Base-by-base conservation (phyloP, 2,113 vertebrate species). In the Chroicocephalus ridibundus region DNA sequence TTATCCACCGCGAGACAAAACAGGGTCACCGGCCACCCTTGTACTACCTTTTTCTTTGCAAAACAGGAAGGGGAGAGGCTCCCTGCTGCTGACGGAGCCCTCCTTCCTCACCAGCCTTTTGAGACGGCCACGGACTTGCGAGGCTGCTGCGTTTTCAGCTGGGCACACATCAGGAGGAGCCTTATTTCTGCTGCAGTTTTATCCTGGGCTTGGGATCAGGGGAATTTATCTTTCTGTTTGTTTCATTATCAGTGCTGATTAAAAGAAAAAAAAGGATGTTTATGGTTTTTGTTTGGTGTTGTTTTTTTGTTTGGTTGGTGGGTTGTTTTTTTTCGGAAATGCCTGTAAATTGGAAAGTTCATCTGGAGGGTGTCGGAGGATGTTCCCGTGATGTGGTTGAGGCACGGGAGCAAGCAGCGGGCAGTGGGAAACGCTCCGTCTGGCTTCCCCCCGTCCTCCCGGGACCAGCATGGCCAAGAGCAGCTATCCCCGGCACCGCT, bases 31-130 rank as follows among this genome's bases (percentile, higher is more conserved):
- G 2, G 90, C 90, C 93, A 93, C 65, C 42, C 47, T 13, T 26
- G n/a, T 58, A 25, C 55, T 42, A 68, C 74, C 19, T 86, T 94
- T 70, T 88, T 84, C 86, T 86, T 61, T 82, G 83, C 89, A 96
- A 96, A 97, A 96, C 95, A 96, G 94, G 94, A 96, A 97, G 83
- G 93, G 89, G 89, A 94, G 74, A 82, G 89, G 96, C 83, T 91
- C 69, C 46, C 51, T 55, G 86, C 69, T 5, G 6, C 86, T 26
- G 88, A 5, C 19, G 15, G 93, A 92, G 51, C 60, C 65, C 81
- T 91, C 74, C 76, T 68, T 78, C 81, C 81, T 72, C 47, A 60
- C 77, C 93, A 87, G 72, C 55, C 68, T 74, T 86, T 20, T 54
- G 60, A 88, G 57, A 60, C 6, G 0, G 64, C 72, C 80, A 20